These are phyloP conservation scores for Yponomeuta plumbellus DNA, from an alignment of 2,888 invertebrate species.

Conservation along the genomic window DNA sequence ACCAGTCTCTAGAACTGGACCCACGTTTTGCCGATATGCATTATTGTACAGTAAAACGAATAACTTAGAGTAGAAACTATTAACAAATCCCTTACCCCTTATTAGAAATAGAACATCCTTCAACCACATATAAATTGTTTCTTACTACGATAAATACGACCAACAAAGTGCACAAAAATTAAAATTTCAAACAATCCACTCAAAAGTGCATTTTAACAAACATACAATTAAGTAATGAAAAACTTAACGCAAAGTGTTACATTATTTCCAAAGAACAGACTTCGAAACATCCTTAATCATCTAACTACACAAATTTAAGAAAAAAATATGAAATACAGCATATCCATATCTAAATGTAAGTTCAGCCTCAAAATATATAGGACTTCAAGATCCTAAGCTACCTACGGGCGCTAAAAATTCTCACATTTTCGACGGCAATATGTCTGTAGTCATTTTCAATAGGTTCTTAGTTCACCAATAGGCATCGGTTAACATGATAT, in stretches of 20 bases:
- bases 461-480: constrained; percentile 7
- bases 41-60: constrained; percentile 47
- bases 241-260: constrained; percentile 2
- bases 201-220: constrained; percentile 57
- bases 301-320: neutral
- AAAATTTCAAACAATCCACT: constrained; percentile 52
- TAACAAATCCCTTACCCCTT: constrained; percentile 65
- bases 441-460: constrained; percentile 3
- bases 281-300: neutral
- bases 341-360: constrained; percentile 8
- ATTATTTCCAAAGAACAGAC: neutral
- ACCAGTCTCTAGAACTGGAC: too few relatives aligned
- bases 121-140: constrained; percentile 53
- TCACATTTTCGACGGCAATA: neutral
- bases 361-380: constrained; percentile 18
- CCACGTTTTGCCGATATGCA: too few relatives aligned
- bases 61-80: constrained; percentile 36
- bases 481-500: neutral
- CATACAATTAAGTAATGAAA: constrained; percentile 36
- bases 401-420: neutral
- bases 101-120: constrained; percentile 38
- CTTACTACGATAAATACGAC: constrained; percentile 50
- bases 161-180: constrained; percentile 54
- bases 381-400: neutral
- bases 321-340: constrained; percentile 6